These are phyloP conservation scores for Ctenopoma multispine DNA, from an alignment of 2,797 vertebrate species.

Conservation along the genomic window DNA sequence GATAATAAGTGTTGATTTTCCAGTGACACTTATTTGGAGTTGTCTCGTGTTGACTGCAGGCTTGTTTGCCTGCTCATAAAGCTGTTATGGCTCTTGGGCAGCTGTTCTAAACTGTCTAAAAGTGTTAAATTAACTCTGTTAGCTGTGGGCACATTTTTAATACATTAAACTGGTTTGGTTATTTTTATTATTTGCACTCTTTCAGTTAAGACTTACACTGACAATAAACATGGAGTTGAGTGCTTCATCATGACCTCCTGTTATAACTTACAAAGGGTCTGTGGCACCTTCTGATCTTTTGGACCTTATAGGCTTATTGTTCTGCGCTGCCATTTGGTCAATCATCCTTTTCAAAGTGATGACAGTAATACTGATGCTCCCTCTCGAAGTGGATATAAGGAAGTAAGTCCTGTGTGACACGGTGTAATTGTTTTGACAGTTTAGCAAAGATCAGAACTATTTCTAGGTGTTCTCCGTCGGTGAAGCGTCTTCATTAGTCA, in stretches of 20 bases:
- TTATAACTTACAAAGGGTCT: not conserved
- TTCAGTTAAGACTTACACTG: slow-evolving; percentile 6
- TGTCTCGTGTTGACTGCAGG: slow-evolving; percentile 40
- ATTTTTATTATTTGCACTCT: slow-evolving; percentile 29
- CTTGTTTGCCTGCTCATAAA: slow-evolving; percentile 44
- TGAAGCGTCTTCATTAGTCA: slow-evolving; percentile 85
- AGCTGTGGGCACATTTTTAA: slow-evolving; percentile 47
- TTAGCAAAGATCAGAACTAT: slow-evolving; percentile 63
- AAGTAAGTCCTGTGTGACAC: slow-evolving; percentile 12
- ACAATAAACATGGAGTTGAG: slow-evolving; percentile 11
- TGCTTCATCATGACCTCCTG: slow-evolving; percentile 7
- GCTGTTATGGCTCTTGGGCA: slow-evolving; percentile 35
- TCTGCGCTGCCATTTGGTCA: slow-evolving; percentile 19
- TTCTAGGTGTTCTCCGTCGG: slow-evolving; percentile 78
- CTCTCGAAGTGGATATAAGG: not conserved
- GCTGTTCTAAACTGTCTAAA: slow-evolving; percentile 57
- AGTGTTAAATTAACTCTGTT: slow-evolving; percentile 56
- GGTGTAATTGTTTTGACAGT: slow-evolving; percentile 64
- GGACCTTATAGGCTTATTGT: slow-evolving; percentile 1
- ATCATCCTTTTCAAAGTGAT: slow-evolving; percentile 1
- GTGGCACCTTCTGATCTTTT: slow-evolving; percentile 14
- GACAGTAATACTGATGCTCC: not conserved
- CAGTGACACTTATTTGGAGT: slow-evolving; percentile 43
- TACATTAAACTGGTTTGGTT: slow-evolving; percentile 39
- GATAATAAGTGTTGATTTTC: slow-evolving; percentile 36